Evolutionary conservation across 2,113 vertebrate genomes (phyloP).

Genomic region (Orycteropus afer): DNA sequence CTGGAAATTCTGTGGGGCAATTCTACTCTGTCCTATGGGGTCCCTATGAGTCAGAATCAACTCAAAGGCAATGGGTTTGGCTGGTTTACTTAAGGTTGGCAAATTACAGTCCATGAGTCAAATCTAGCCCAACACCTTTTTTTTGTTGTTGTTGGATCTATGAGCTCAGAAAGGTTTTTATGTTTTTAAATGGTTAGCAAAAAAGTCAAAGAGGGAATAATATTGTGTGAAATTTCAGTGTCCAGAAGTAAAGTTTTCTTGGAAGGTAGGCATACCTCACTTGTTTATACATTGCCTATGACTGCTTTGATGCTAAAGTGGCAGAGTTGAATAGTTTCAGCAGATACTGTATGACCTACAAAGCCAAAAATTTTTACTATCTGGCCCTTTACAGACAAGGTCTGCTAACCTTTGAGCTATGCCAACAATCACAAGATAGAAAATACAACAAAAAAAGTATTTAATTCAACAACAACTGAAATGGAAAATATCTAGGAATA

Average conservation of each 20-base stretch:
- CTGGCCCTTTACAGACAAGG: neutral
- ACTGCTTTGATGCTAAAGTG: neutral
- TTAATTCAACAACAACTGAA: neutral
- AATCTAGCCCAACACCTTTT: neutral
- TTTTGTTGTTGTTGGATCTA: neutral
- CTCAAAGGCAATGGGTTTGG: too few species aligned
- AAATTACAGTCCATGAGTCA: neutral
- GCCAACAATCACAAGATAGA: neutral
- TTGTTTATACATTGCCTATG: neutral
- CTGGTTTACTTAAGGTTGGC: neutral
- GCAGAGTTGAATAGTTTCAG: neutral
- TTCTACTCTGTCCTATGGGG: too few species aligned
- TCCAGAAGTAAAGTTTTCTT: neutral
- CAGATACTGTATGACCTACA: neutral
- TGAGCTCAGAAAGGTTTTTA: neutral
- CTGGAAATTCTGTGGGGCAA: too few species aligned
- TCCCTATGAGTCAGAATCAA: too few species aligned
- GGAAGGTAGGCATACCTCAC: neutral
- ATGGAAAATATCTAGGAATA: neutral
- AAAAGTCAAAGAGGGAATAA: neutral
- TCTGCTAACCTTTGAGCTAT: neutral
- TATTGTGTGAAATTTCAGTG: neutral
- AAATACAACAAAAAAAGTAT: neutral
- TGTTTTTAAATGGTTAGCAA: slow-evolving; percentile 8
- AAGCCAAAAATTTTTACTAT: neutral